phyloP scores from a whole-genome alignment of 2,113 vertebrate genomes.

The Clarias magur region DNA sequence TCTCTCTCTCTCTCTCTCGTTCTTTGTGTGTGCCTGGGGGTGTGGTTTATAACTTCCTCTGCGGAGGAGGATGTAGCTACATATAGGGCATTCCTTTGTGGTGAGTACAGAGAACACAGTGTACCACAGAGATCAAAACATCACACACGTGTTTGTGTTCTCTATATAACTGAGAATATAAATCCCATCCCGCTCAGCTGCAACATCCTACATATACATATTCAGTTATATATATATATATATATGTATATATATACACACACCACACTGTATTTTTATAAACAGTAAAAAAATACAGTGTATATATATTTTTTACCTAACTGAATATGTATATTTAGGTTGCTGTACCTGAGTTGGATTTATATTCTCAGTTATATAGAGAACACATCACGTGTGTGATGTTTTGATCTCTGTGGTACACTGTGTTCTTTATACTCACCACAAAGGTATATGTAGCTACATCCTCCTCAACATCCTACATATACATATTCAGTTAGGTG shows the following conservation, averaged over 20 bases:
- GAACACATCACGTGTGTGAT: not conserved
- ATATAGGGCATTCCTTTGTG: not conserved
- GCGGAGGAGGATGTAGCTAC: not conserved
- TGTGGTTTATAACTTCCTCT: conserved; percentile 33
- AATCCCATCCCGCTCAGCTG: not conserved
- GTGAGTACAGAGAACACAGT: conserved; percentile 4
- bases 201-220: not conserved
- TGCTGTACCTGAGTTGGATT: not conserved
- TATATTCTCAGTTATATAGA: not conserved
- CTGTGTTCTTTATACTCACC: conserved; percentile 5
- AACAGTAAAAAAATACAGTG: no score
- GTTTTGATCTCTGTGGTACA: not conserved
- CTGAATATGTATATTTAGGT: not conserved
- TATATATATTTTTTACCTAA: no score
- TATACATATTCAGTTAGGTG: no score
- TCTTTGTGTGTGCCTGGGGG: conserved; percentile 1
- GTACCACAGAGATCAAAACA: not conserved
- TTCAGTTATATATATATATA: not conserved
- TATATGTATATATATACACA: not conserved
- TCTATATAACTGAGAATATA: not conserved
- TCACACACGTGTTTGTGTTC: not conserved
- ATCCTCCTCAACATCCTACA: not conserved
- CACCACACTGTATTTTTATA: no score
- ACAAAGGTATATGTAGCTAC: not conserved
- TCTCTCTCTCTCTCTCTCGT: no score